Percentiles rank a stretch among this genome's conserved stretches.
Conservation (phyloP, 2,888 invertebrate genomes). For the Andricus curvator region DNA sequence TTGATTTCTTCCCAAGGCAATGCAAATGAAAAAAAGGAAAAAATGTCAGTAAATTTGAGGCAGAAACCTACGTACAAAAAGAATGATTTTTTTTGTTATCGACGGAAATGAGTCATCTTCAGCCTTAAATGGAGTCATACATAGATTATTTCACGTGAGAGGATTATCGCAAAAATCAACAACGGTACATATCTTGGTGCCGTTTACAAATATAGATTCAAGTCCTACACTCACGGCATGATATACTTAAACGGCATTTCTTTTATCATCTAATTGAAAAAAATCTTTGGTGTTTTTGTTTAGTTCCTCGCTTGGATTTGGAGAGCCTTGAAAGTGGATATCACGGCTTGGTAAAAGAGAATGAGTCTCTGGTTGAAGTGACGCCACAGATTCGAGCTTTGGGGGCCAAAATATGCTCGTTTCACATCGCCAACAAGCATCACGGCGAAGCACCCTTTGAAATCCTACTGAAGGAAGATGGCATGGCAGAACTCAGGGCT, state of each 20-base stretch:
- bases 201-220: background rate
- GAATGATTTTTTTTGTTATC: background rate
- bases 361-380: slow-evolving; percentile 94
- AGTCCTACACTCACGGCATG: background rate
- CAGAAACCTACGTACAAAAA: background rate
- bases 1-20: background rate
- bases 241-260: background rate
- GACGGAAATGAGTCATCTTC: background rate
- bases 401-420: slow-evolving; percentile 88
- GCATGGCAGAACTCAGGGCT: slow-evolving; percentile 91
- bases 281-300: slow-evolving; percentile 60
- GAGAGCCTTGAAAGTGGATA: slow-evolving; percentile 92
- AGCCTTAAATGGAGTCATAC: background rate
- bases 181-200: background rate
- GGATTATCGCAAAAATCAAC: background rate
- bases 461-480: slow-evolving; percentile 87
- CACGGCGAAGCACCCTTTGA: slow-evolving; percentile 97
- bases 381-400: slow-evolving; percentile 93
- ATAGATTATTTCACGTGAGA: background rate
- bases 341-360: slow-evolving; percentile 95
- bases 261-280: slow-evolving; percentile 13
- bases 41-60: background rate
- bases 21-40: background rate
- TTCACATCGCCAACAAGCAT: slow-evolving; percentile 94
- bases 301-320: slow-evolving; percentile 87